Base-by-base conservation (phyloP, 2,888 invertebrate genomes). In the Pseudococcus viburni region DNA sequence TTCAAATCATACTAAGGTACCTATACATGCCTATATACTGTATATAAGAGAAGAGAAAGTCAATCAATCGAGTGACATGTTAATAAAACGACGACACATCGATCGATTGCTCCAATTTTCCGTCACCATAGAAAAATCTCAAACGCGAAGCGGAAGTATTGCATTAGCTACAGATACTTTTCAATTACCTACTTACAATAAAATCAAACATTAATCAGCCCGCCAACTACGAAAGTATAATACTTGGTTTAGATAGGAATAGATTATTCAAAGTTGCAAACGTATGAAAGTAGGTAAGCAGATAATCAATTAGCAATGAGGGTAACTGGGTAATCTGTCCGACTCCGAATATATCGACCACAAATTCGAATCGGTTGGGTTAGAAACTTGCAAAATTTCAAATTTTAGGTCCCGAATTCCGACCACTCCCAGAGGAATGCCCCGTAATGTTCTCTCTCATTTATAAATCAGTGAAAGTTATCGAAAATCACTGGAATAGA, bases 21-120 rank as follows among this genome's bases (percentile, higher is more conserved):
- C 26, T 33, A 33, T 33, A 33, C 26, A 33, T 33, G 26, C 26
- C 26, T 33, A 33, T 33, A 33, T 33, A 33, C 26, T 33, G 26
- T 33, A 33, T 33, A 33, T 59, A 59, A 7, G n/a, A 17, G 42
- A 80, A 80, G 80, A 80, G 80, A 80, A 80, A 80, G 80, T 80
- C 80, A 80, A 73, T 73, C 68, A 73, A 73, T 73, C 68, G 33
- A 73, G 33, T 33, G 68, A 73, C 68, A 73, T 73, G 68, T 73
- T 12, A 73, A 9, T 26, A 73, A 9, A 59, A 59, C n/a, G 59
- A 73, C 68, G 68, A 22, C 33, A 73, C 12, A 12, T 26, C 22
- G 22, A 73, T 73, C 68, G 68, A 73, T 73, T 73, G 68, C 68
- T 73, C 68, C n/a, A 73, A 73, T 73, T 73, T 73, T 80, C 17